Conservation (phyloP, 1,140 invertebrate genomes). For the Penaeus indicus region DNA sequence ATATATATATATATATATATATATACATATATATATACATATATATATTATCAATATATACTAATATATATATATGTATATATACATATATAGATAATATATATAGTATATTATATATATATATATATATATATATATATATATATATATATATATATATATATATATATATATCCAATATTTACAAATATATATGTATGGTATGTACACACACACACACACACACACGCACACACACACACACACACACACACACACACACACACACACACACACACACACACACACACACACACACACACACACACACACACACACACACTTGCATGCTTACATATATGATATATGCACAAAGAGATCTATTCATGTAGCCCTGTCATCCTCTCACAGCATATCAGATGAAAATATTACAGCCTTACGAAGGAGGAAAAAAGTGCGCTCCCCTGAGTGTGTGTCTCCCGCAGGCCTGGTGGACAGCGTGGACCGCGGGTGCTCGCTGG, state of each 20-base stretch:
- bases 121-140: background rate
- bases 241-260: background rate
- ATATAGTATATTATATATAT: too few species aligned
- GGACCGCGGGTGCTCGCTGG: constrained; percentile 62
- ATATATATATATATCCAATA: background rate
- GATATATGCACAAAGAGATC: too few species aligned
- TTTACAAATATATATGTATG: background rate
- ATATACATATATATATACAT: background rate
- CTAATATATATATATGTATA: background rate
- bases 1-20: background rate
- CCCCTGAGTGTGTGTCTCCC: background rate
- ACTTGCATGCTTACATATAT: background rate
- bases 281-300: background rate
- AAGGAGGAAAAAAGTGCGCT: background rate
- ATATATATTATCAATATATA: background rate
- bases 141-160: background rate
- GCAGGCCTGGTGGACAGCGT: constrained; percentile 63
- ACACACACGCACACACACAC: background rate
- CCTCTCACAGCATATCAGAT: background rate
- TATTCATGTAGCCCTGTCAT: too few species aligned
- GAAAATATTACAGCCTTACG: background rate
- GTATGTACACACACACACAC: background rate
- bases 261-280: background rate
- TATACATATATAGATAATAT: too few species aligned
- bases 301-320: constrained; percentile 2